A percentile compares a stretch with the other conserved stretches of the same genome.
Conservation (phyloP, 2,113 vertebrate species). For the Neoarius graeffei region DNA sequence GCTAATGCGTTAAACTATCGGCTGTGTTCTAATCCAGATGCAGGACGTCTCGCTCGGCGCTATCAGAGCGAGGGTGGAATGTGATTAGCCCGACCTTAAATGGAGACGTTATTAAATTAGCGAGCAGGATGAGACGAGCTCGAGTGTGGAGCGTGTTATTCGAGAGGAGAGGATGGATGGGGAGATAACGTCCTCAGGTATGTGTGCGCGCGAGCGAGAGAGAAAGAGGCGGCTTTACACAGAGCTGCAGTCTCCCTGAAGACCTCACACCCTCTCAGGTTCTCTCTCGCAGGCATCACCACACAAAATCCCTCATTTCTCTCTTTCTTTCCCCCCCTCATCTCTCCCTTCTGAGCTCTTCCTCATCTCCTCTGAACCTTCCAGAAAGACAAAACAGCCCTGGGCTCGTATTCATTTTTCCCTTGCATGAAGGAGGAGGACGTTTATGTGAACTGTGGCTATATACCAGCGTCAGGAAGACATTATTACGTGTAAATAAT, state of each 20-base stretch:
- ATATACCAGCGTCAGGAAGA: neutral
- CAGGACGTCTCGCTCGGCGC: neutral
- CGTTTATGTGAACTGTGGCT: neutral
- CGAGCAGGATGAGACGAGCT: slow-evolving; percentile 14
- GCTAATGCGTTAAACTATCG: neutral
- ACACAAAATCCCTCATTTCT: slow-evolving; percentile 17
- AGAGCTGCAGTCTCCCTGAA: slow-evolving; percentile 1
- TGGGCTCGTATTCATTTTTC: neutral
- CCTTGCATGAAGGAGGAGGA: neutral
- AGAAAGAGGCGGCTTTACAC: neutral
- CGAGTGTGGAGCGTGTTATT: slow-evolving; percentile 13
- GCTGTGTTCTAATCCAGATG: neutral
- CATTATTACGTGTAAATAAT: slow-evolving; percentile 16
- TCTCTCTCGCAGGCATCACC: slow-evolving; percentile 15
- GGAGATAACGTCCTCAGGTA: slow-evolving; percentile 24
- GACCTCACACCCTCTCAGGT: slow-evolving; percentile 14
- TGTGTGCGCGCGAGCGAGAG: neutral
- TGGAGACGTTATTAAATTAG: slow-evolving; percentile 40
- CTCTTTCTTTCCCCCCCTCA: neutral
- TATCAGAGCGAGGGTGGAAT: neutral
- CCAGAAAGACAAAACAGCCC: neutral
- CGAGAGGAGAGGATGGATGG: slow-evolving; percentile 23
- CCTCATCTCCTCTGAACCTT: neutral
- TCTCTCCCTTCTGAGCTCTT: neutral
- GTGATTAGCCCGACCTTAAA: neutral